Evolutionary conservation across 1,140 invertebrate genomes (phyloP).

Genomic region (Tetramorium parvispinum): DNA sequence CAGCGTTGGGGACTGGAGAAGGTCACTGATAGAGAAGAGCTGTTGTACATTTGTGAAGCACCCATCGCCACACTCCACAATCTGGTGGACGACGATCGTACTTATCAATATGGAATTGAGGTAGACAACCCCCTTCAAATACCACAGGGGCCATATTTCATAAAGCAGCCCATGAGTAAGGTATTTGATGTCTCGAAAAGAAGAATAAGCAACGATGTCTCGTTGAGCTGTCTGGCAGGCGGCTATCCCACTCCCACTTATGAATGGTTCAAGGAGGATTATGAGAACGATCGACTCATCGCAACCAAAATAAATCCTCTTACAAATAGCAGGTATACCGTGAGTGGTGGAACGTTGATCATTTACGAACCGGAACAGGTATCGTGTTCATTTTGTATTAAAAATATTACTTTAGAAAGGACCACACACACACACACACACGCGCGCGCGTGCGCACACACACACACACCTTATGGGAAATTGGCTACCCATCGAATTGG

Average conservation of each 20-base stretch:
- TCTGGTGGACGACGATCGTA: constrained; percentile 91
- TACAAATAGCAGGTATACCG: constrained; percentile 90
- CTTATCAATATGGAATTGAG: constrained; percentile 93
- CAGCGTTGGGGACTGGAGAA: constrained; percentile 94
- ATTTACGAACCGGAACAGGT: constrained; percentile 94
- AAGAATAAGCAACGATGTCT: constrained; percentile 90
- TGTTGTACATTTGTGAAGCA: constrained; percentile 96
- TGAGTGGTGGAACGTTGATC: constrained; percentile 96
- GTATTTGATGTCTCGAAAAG: constrained; percentile 94
- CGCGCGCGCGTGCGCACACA: too few relatives aligned
- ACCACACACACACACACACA: too few relatives aligned
- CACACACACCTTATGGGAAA: too few relatives aligned
- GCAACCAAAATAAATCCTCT: constrained; percentile 92
- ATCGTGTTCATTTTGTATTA: constrained; percentile 47
- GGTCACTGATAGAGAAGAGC: constrained; percentile 90
- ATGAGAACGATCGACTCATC: constrained; percentile 91
- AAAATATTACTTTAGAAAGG: background rate
- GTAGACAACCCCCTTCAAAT: constrained; percentile 92
- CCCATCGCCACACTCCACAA: constrained; percentile 89
- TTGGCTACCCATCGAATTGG: too few relatives aligned
- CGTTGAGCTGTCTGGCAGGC: constrained; percentile 93
- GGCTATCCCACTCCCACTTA: constrained; percentile 96
- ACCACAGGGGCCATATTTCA: constrained; percentile 95
- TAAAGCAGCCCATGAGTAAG: constrained; percentile 92
- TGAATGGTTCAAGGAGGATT: constrained; percentile 96